These are phyloP conservation scores for Meriones unguiculatus DNA, from an alignment of 2,113 vertebrate genomes.

Conservation along the genomic window DNA sequence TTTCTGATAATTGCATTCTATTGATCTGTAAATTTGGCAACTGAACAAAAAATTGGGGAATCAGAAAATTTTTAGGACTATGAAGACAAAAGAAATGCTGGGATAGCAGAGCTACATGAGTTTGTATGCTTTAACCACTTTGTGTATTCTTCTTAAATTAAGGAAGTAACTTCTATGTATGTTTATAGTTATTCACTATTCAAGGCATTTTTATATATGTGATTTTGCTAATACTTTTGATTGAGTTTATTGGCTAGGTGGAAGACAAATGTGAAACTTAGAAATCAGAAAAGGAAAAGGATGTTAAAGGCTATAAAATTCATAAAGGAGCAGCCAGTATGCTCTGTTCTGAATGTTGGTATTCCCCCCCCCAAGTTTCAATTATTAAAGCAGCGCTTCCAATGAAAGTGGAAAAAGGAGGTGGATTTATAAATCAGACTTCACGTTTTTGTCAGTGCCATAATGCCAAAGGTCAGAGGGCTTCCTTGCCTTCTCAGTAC, in stretches of 20 bases:
- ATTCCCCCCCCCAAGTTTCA: neutral
- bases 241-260: neutral
- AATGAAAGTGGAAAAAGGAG: neutral
- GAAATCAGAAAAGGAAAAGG: neutral
- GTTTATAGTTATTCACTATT: neutral
- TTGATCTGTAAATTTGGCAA: neutral
- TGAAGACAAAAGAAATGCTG: neutral
- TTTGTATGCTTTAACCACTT: neutral
- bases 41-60: neutral
- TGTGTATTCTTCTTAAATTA: neutral
- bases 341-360: neutral
- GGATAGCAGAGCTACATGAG: neutral
- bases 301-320: neutral
- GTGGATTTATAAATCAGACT: neutral
- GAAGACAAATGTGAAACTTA: neutral
- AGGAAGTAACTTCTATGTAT: neutral
- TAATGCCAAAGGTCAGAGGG: neutral
- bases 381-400: neutral
- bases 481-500: fast-evolving
- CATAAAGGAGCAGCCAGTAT: neutral
- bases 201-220: neutral
- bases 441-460: fast-evolving
- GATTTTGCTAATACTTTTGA: neutral
- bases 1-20: slow-evolving; percentile 24
- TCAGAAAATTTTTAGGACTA: neutral